Percentiles rank a stretch among this genome's conserved stretches.
phyloP scores from a whole-genome alignment of 2,797 vertebrate genomes.

The Rhynchonycteris naso region DNA sequence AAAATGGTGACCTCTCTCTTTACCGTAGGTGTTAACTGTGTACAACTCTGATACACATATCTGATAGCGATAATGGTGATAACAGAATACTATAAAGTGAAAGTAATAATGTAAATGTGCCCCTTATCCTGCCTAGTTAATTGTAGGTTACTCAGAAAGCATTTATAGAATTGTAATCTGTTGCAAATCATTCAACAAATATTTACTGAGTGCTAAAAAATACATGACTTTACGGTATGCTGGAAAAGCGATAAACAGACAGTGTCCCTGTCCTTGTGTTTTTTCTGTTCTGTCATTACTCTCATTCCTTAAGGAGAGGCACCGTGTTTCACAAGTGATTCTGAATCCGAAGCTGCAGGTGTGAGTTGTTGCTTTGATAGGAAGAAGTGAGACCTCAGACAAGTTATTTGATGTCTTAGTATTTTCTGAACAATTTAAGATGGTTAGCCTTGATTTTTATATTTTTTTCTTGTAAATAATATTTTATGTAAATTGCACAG shows the following conservation, averaged over 20 bases:
- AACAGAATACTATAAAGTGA: background rate
- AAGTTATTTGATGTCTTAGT: background rate
- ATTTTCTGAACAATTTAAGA: background rate
- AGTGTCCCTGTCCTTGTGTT: background rate
- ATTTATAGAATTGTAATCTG: background rate
- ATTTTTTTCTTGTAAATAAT: background rate
- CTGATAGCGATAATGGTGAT: too few relatives aligned
- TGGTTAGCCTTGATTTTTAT: background rate
- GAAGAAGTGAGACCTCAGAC: background rate
- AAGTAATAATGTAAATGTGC: background rate
- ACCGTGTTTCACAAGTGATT: background rate
- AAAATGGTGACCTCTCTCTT: background rate
- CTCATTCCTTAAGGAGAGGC: background rate
- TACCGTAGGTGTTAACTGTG: background rate
- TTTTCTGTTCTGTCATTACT: background rate
- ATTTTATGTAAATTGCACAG: background rate
- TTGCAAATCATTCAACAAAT: background rate
- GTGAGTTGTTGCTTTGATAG: background rate
- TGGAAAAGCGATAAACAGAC: background rate
- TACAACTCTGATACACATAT: background rate
- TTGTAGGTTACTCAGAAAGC: background rate
- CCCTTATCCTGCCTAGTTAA: background rate
- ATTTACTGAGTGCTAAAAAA: background rate
- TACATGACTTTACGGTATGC: background rate
- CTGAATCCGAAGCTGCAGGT: background rate